Percentiles rank a stretch among this genome's conserved stretches.
Conservation (phyloP, 2,797 vertebrate species). For the Enteromius trimaculatus region DNA sequence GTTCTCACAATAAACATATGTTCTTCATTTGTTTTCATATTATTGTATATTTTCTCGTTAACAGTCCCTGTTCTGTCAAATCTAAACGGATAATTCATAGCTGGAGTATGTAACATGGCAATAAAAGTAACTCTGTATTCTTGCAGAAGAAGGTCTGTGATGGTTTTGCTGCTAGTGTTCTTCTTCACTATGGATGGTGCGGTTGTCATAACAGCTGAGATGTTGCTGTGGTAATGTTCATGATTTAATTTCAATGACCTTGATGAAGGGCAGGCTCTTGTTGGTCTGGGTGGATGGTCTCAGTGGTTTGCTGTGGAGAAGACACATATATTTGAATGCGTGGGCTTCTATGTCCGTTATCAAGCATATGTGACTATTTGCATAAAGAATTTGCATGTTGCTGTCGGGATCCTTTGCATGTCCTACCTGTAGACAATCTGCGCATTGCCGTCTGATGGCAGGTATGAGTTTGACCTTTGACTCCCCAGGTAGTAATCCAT, state of each 20-base stretch:
- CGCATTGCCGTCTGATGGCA: slow-evolving; percentile 57
- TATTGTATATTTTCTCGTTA: slow-evolving; percentile 1
- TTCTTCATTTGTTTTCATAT: slow-evolving; percentile 47
- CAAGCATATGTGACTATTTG: slow-evolving; percentile 1
- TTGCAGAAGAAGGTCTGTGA: background rate
- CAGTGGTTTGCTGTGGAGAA: slow-evolving; percentile 78
- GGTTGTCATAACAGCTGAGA: background rate
- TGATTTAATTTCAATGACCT: slow-evolving; percentile 90
- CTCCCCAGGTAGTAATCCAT: slow-evolving; percentile 88
- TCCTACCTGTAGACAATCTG: slow-evolving; percentile 78
- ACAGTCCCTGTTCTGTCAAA: slow-evolving; percentile 5
- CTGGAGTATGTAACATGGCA: background rate
- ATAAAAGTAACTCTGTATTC: background rate
- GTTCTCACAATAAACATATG: background rate
- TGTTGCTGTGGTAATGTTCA: slow-evolving; percentile 61
- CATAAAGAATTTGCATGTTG: background rate
- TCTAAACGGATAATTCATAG: slow-evolving; percentile 23
- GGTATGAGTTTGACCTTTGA: slow-evolving; percentile 65
- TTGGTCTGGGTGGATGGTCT: slow-evolving; percentile 77
- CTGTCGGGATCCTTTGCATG: slow-evolving; percentile 14
- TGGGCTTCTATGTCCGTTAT: slow-evolving; percentile 15
- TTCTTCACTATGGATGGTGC: background rate
- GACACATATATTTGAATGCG: background rate
- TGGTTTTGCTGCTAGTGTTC: background rate
- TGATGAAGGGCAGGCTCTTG: slow-evolving; percentile 90